Evolutionary conservation across 2,797 vertebrate species (phyloP).

Genomic region (Lophotriccus pileatus): DNA sequence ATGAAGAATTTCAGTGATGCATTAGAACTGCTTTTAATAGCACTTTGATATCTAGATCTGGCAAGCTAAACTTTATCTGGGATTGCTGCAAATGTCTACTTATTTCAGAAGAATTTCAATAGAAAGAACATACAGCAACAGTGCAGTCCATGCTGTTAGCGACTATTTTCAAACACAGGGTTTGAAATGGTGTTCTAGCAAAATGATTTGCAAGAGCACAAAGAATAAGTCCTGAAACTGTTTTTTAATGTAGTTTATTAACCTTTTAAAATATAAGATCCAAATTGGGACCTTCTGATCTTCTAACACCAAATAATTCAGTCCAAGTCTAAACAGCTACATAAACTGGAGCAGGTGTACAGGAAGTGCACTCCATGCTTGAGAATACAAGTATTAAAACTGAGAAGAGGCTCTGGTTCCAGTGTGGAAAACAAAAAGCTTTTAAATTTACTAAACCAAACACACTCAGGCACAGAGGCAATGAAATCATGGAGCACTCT

Average conservation of each 20-base stretch:
- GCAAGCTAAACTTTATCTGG: neutral
- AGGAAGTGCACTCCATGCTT: constrained; percentile 13
- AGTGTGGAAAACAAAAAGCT: neutral
- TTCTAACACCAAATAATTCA: neutral
- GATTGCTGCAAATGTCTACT: neutral
- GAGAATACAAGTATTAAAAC: constrained; percentile 19
- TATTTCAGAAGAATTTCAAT: neutral
- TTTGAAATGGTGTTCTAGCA: constrained; percentile 7
- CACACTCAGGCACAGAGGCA: constrained; percentile 48
- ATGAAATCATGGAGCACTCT: constrained; percentile 36
- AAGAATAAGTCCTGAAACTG: neutral
- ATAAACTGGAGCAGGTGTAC: neutral
- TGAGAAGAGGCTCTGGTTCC: constrained; percentile 2
- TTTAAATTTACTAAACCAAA: constrained; percentile 28
- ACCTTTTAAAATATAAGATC: constrained; percentile 9
- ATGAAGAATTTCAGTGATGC: neutral
- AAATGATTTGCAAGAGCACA: neutral
- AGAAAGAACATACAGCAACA: neutral
- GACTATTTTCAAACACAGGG: neutral
- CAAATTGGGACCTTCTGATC: neutral
- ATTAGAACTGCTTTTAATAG: neutral
- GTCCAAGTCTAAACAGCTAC: constrained; percentile 21
- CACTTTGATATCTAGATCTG: neutral
- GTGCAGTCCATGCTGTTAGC: neutral
- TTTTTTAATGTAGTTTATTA: constrained; percentile 24